Conservation (phyloP, 1,140 invertebrate genomes). For the Temnothorax longispinosus region DNA sequence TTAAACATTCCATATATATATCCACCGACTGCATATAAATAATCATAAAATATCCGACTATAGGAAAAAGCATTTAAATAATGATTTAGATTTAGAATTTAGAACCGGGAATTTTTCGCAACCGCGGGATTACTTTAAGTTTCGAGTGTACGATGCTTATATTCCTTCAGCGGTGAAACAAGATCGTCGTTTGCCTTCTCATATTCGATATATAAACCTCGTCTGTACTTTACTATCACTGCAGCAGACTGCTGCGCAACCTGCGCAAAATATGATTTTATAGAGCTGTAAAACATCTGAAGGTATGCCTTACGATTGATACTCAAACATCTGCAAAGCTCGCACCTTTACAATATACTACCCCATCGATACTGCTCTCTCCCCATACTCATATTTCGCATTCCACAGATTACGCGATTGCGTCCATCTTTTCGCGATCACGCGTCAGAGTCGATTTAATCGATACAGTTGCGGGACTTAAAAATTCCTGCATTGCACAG, state of each 20-base stretch:
- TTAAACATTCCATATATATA: background rate
- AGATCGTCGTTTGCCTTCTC: background rate
- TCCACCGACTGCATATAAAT: background rate
- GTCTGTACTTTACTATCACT: background rate
- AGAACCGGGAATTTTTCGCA: background rate
- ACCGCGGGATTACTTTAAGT: background rate
- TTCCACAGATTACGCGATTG: conserved; percentile 47
- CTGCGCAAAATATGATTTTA: conserved; percentile 30
- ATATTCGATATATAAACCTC: background rate
- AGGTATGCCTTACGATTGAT: conserved; percentile 49
- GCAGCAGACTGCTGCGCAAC: conserved; percentile 12
- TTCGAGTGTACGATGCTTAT: background rate
- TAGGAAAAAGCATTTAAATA: background rate
- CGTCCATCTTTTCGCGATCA: background rate
- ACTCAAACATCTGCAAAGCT: conserved; percentile 39
- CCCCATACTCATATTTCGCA: conserved; percentile 32
- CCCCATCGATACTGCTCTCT: background rate
- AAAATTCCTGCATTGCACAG: background rate
- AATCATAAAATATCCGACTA: background rate
- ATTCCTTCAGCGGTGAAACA: background rate
- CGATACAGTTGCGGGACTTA: background rate
- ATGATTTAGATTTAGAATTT: background rate
- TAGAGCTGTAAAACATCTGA: conserved; percentile 10
- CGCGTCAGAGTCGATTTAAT: background rate
- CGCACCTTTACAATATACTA: conserved; percentile 43